phyloP scores from a whole-genome alignment of 2,797 vertebrate genomes.

The Sebastes reedi region DNA sequence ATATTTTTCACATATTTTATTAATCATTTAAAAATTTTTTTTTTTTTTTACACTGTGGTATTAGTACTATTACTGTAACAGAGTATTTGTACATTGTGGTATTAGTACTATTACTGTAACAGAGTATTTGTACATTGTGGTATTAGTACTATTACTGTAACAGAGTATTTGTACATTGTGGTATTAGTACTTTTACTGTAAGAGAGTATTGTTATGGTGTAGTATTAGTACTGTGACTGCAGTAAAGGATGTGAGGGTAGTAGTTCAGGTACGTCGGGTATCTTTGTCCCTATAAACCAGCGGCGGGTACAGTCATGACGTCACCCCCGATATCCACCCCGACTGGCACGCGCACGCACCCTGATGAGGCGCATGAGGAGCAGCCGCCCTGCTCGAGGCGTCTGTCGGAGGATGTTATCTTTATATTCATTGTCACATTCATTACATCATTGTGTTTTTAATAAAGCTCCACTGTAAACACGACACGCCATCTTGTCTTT shows the following conservation, averaged over 20 bases:
- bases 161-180: background rate
- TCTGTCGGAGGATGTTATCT: background rate
- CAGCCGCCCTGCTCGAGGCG: slow-evolving; percentile 17
- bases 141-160: background rate
- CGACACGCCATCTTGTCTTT: background rate
- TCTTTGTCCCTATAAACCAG: background rate
- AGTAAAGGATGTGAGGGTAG: background rate
- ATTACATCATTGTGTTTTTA: background rate
- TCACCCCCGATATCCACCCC: slow-evolving; percentile 67
- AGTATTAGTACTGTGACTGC: background rate
- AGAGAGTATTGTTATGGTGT: background rate
- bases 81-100: no score
- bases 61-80: background rate
- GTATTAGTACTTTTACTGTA: background rate
- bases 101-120: no score
- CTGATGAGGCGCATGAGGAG: background rate
- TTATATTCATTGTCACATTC: background rate
- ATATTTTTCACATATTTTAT: no score
- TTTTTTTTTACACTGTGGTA: background rate
- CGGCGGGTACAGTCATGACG: slow-evolving; percentile 76
- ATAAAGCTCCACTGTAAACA: background rate
- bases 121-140: no score
- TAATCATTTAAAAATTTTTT: no score
- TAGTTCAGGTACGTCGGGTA: background rate
- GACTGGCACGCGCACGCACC: slow-evolving; percentile 42